Percentiles rank a stretch among this genome's conserved stretches.
phyloP scores from a whole-genome alignment of 2,797 vertebrate species.

The Phalanger gymnotis region DNA sequence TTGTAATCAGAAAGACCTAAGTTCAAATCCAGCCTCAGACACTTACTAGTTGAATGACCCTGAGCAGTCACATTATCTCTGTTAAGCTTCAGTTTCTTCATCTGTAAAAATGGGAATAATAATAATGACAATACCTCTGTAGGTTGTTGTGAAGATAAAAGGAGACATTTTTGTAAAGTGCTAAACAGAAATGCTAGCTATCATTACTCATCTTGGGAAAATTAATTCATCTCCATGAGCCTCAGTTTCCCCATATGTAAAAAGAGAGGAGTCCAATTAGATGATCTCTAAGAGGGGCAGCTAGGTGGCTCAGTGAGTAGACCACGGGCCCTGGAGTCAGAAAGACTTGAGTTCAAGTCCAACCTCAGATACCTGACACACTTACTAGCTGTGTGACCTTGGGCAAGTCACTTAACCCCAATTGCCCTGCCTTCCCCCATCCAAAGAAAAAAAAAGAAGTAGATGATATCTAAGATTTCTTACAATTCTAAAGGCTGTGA shows the following conservation, averaged over 20 bases:
- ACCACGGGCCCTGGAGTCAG: too few species aligned
- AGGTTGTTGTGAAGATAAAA: not conserved
- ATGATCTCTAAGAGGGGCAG: not conserved
- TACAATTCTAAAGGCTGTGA: not conserved
- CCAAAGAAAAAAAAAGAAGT: too few species aligned
- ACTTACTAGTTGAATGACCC: not conserved
- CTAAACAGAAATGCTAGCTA: not conserved
- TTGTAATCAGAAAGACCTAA: not conserved
- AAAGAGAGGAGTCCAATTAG: not conserved
- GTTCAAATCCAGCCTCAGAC: not conserved
- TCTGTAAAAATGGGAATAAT: not conserved
- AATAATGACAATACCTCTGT: not conserved
- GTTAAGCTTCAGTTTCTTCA: not conserved
- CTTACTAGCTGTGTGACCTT: too few species aligned
- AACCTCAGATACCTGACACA: too few species aligned
- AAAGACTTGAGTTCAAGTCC: too few species aligned
- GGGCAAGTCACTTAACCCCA: too few species aligned
- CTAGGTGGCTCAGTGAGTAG: too few species aligned
- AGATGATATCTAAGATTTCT: not conserved
- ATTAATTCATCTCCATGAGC: not conserved
- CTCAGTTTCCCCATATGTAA: not conserved
- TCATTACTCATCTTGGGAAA: not conserved
- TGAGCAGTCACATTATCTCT: not conserved
- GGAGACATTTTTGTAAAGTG: not conserved
- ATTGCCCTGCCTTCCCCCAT: too few species aligned